Evolutionary conservation across 2,888 invertebrate species (phyloP).

Genomic region (Drosophila rubida): DNA sequence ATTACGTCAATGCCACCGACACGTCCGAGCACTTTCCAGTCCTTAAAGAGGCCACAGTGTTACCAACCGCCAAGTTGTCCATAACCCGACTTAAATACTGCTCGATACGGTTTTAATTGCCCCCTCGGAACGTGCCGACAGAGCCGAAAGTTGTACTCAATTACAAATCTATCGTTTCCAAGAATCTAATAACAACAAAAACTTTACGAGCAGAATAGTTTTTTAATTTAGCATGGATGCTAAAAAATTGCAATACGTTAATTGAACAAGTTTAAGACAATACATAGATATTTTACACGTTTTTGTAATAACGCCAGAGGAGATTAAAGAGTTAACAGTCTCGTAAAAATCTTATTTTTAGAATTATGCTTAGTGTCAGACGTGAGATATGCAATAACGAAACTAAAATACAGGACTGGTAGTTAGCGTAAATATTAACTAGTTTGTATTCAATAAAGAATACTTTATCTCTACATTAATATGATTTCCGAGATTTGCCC

Average conservation of each 20-base stretch:
- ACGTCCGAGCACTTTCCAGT: slow-evolving; percentile 30
- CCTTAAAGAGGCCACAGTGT: slow-evolving; percentile 20
- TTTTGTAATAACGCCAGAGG: slow-evolving; percentile 2
- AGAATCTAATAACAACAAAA: slow-evolving; percentile 8
- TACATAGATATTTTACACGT: slow-evolving; percentile 3
- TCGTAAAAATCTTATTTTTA: slow-evolving; percentile 3
- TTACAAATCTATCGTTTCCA: slow-evolving; percentile 11
- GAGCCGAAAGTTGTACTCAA: slow-evolving; percentile 33
- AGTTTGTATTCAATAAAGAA: too few relatives aligned
- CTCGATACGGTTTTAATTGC: slow-evolving; percentile 52
- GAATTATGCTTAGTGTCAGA: not conserved
- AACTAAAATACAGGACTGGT: too few relatives aligned
- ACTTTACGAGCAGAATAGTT: not conserved
- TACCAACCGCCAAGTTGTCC: slow-evolving; percentile 34
- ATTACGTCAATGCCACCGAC: slow-evolving; percentile 18
- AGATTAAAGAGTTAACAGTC: slow-evolving; percentile 8
- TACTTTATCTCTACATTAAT: not conserved
- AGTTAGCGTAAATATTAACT: too few relatives aligned
- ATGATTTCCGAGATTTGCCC: not conserved
- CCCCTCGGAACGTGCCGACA: slow-evolving; percentile 33
- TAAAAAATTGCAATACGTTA: not conserved
- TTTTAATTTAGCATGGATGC: not conserved
- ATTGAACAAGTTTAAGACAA: not conserved
- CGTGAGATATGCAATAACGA: slow-evolving; percentile 7
- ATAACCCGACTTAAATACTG: slow-evolving; percentile 30